These are phyloP conservation scores for Megaceryle torquata DNA, from an alignment of 2,113 vertebrate species.

Conservation along the genomic window DNA sequence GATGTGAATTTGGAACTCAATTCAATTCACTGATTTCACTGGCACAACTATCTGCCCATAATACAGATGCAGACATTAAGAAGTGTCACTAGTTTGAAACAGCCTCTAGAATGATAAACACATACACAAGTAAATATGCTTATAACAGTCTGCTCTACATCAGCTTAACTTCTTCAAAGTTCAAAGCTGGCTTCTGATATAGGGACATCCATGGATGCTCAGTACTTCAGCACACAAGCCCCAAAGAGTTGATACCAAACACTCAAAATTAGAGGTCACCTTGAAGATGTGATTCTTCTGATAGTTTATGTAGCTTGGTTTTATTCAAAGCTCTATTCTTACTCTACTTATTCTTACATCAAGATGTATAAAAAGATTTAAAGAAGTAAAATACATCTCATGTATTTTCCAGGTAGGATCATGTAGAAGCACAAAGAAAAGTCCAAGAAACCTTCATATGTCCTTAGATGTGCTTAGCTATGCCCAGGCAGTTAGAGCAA, in stretches of 20 bases:
- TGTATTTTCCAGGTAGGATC: not conserved
- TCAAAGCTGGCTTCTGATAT: not conserved
- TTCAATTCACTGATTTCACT: not conserved
- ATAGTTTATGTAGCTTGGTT: not conserved
- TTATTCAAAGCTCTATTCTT: not conserved
- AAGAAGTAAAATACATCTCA: no score
- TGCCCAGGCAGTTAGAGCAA: not conserved
- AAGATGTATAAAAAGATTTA: not conserved
- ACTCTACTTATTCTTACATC: not conserved
- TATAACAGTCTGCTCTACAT: not conserved
- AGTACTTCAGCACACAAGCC: not conserved
- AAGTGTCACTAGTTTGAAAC: not conserved
- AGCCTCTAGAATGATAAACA: not conserved
- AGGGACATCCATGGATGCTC: not conserved
- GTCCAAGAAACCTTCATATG: not conserved
- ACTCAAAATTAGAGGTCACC: not conserved
- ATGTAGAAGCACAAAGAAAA: not conserved
- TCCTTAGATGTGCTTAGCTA: not conserved
- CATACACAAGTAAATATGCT: not conserved
- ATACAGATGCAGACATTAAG: not conserved
- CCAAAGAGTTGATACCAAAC: fast-evolving
- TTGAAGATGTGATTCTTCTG: not conserved
- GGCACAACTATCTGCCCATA: not conserved
- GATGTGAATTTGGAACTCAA: constrained; percentile 5
- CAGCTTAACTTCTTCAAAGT: not conserved